A percentile compares a stretch with the other conserved stretches of the same genome.
These are phyloP conservation scores for Drosophila meridiana DNA, from an alignment of 2,888 invertebrate genomes.

Conservation along the genomic window DNA sequence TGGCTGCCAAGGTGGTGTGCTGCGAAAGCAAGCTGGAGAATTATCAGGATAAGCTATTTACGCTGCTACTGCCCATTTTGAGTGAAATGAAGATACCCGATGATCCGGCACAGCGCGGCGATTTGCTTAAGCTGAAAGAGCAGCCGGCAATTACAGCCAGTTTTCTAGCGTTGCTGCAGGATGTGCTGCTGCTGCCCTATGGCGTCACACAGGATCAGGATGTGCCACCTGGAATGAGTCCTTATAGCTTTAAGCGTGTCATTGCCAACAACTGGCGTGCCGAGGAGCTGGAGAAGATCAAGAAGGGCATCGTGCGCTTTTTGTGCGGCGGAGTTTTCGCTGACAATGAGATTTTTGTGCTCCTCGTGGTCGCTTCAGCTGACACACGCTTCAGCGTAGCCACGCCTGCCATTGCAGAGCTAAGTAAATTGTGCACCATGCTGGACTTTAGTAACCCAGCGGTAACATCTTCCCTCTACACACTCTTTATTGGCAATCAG, in stretches of 20 bases:
- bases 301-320: slow-evolving; percentile 93
- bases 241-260: slow-evolving; percentile 91
- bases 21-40: slow-evolving; percentile 92
- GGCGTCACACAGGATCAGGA: slow-evolving; percentile 81
- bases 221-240: slow-evolving; percentile 92
- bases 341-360: slow-evolving; percentile 90
- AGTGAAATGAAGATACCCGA: slow-evolving; percentile 89
- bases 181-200: slow-evolving; percentile 92
- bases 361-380: slow-evolving; percentile 93
- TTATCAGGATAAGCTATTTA: slow-evolving; percentile 93
- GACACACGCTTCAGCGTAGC: slow-evolving; percentile 96
- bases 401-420: slow-evolving; percentile 93
- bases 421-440: slow-evolving; percentile 90
- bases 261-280: slow-evolving; percentile 90
- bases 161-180: slow-evolving; percentile 91
- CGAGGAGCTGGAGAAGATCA: slow-evolving; percentile 93
- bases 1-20: slow-evolving; percentile 91
- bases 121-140: slow-evolving; percentile 89
- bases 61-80: slow-evolving; percentile 92
- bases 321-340: slow-evolving; percentile 91
- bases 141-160: slow-evolving; percentile 86
- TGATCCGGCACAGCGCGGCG: slow-evolving; percentile 88
- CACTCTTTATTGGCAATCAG: slow-evolving; percentile 87
- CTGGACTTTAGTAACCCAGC: slow-evolving; percentile 91
- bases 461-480: slow-evolving; percentile 91